Evolutionary conservation across 2,888 invertebrate species (phyloP).

Genomic region (Synanthedon vespiformis): DNA sequence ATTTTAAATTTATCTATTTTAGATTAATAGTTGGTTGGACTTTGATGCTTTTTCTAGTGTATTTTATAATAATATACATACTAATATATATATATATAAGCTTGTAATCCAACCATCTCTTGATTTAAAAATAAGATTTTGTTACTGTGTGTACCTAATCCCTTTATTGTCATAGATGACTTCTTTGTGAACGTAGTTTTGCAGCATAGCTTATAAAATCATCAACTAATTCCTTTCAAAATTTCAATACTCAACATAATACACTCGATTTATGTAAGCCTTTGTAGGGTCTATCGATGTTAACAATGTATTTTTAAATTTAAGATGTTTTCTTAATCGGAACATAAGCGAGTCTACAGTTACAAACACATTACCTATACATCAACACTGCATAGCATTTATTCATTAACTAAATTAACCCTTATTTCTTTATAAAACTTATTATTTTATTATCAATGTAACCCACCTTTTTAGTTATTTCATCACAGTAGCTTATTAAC

Average conservation of each 20-base stretch:
- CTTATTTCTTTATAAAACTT: not conserved
- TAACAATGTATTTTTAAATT: slow-evolving; percentile 28
- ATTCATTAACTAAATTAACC: too few relatives aligned
- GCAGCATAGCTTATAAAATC: slow-evolving; percentile 59
- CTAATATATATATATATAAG: not conserved
- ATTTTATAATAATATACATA: too few relatives aligned
- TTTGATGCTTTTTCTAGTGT: too few relatives aligned
- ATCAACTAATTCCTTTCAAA: slow-evolving; percentile 51
- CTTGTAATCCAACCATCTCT: not conserved
- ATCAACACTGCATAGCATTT: too few relatives aligned
- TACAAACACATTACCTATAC: too few relatives aligned
- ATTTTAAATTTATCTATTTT: too few relatives aligned
- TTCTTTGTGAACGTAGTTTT: slow-evolving; percentile 49
- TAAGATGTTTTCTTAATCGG: slow-evolving; percentile 61
- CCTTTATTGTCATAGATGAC: slow-evolving; percentile 29
- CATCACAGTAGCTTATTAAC: slow-evolving; percentile 40
- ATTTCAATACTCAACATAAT: slow-evolving; percentile 48
- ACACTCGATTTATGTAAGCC: slow-evolving; percentile 26
- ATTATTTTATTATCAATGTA: slow-evolving; percentile 14
- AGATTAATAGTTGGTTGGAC: too few relatives aligned
- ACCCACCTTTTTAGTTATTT: slow-evolving; percentile 13
- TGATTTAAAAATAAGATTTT: slow-evolving; percentile 3
- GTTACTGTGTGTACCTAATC: slow-evolving; percentile 52
- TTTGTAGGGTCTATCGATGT: slow-evolving; percentile 8
- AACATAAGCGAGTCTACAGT: not conserved